phyloP scores from a whole-genome alignment of 64 coral and sea anemone genomes.

The Platygyra sinensis region DNA sequence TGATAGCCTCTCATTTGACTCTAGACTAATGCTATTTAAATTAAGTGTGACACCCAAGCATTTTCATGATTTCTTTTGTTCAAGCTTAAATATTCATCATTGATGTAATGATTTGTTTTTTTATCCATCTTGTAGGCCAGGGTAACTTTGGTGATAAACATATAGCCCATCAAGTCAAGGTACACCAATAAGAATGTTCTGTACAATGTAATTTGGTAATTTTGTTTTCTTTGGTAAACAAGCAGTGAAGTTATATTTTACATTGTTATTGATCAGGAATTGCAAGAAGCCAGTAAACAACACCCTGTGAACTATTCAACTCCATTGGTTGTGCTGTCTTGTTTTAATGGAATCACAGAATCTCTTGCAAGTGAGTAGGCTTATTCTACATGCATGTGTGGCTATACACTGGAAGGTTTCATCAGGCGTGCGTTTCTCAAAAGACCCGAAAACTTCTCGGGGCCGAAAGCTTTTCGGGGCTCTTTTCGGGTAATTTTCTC shows the following conservation, averaged over 20 bases:
- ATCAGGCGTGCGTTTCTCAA: too few relatives aligned
- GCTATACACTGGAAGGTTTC: background rate
- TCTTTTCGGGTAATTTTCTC: too few relatives aligned
- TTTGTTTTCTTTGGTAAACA: background rate
- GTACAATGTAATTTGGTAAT: background rate
- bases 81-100: background rate
- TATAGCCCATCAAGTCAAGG: constrained; percentile 51
- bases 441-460: too few relatives aligned
- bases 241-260: background rate
- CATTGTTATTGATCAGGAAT: constrained; percentile 25
- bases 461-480: too few relatives aligned
- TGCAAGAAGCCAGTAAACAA: constrained; percentile 21
- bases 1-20: too few relatives aligned
- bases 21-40: too few relatives aligned
- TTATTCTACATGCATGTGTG: background rate
- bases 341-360: constrained; percentile 58
- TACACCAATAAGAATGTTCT: background rate
- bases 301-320: constrained; percentile 46
- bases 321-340: constrained; percentile 45
- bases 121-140: constrained; percentile 16
- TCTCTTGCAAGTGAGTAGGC: constrained; percentile 55
- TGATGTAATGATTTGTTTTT: background rate
- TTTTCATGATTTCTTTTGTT: background rate
- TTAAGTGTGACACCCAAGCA: too few relatives aligned
- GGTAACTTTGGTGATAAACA: constrained; percentile 63